A percentile compares a stretch with the other conserved stretches of the same genome.
Evolutionary conservation across 2,113 vertebrate genomes (phyloP).

Genomic region (Siphamia tubifer): DNA sequence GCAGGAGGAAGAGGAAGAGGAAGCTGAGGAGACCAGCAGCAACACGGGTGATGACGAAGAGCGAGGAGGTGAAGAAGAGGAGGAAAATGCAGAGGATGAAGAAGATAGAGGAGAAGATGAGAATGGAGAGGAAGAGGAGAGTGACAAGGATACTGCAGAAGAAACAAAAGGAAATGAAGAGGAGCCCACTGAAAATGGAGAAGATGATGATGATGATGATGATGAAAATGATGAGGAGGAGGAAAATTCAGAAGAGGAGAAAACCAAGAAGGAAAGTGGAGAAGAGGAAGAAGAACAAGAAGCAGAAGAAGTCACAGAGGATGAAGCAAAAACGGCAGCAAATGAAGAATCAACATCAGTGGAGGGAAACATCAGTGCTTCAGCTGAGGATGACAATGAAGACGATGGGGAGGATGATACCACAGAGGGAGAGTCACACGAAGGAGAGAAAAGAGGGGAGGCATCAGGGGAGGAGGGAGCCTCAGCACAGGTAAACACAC

Average conservation of each 20-base stretch:
- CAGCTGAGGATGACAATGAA: constrained; percentile 21
- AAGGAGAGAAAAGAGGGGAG: constrained; percentile 3
- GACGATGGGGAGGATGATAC: not conserved
- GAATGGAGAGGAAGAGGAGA: constrained; percentile 11
- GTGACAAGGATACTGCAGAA: constrained; percentile 8
- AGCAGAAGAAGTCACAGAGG: not conserved
- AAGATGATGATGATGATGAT: not conserved
- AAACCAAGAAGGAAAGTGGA: not conserved
- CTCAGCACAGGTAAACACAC: constrained; percentile 33
- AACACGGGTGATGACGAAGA: constrained; percentile 8
- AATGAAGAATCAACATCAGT: not conserved
- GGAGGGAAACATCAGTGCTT: constrained; percentile 2
- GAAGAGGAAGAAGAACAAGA: constrained; percentile 7
- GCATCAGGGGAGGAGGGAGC: constrained; percentile 35
- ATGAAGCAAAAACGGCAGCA: not conserved
- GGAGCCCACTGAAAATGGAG: not conserved
- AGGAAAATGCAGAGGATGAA: not conserved
- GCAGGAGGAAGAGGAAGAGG: constrained; percentile 8
- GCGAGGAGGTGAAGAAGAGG: not conserved
- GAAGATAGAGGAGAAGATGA: constrained; percentile 1
- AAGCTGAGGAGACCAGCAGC: not conserved
- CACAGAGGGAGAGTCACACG: constrained; percentile 18
- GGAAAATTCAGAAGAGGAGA: not conserved
- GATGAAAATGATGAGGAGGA: not conserved
- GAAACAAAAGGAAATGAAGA: not conserved